phyloP scores from a whole-genome alignment of 64 coral and sea anemone species.

The Platygyra sinensis region DNA sequence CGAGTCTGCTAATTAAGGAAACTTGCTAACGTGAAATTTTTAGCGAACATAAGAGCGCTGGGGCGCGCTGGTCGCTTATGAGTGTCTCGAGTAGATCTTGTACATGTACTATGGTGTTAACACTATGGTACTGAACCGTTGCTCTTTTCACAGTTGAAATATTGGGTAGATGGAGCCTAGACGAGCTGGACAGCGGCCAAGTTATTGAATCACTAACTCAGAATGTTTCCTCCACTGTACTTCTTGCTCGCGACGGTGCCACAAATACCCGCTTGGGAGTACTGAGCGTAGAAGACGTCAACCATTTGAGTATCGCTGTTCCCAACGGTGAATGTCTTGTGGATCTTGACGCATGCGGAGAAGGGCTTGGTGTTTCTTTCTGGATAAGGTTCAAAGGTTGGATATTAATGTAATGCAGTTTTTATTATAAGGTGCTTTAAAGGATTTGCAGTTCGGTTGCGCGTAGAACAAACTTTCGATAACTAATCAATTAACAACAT shows the following conservation, averaged over 20 bases:
- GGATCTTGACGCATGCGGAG: background rate
- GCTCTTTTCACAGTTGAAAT: background rate
- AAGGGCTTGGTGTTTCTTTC: background rate
- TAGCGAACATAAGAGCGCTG: no score
- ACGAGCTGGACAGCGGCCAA: background rate
- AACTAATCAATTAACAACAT: no score
- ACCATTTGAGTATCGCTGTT: constrained; percentile 5
- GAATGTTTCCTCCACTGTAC: background rate
- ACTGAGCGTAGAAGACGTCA: background rate
- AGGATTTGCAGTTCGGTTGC: no score
- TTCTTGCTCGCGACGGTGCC: background rate
- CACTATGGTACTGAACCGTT: background rate
- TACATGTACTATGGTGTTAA: no score
- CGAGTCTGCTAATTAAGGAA: no score
- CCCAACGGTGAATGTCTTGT: background rate
- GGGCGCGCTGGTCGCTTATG: no score
- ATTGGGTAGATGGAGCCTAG: background rate
- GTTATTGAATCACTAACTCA: background rate
- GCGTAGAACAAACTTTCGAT: no score
- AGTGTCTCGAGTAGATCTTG: no score
- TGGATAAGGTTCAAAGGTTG: background rate
- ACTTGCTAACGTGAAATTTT: no score
- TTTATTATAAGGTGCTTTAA: no score
- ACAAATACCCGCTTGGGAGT: background rate
- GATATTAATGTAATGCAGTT: no score